Base-by-base conservation (phyloP, 2,113 vertebrate genomes). In the Stegostoma tigrinum region DNA sequence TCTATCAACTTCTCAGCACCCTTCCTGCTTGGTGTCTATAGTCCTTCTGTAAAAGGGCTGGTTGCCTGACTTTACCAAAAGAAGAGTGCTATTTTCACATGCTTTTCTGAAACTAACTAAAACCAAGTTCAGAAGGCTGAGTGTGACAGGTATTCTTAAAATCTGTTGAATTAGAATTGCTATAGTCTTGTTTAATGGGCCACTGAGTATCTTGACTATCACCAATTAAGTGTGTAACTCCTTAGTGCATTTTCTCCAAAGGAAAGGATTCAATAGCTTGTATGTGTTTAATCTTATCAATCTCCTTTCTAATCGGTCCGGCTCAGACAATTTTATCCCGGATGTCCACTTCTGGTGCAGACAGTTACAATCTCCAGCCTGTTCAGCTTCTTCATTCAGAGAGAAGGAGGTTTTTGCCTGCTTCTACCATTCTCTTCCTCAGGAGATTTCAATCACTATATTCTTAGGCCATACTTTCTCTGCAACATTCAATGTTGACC, bases 251-350 rank as follows among this genome's bases (percentile, higher is more conserved):
- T 93, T 91, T 93, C 61, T 64, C 89, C 19, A 0, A 66, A 93
- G 67, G 89, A 93, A 75, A 93, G 66, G 66, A 6, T 10, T 67
- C 89, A 66, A 61, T 61, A 67, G 89, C 89, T 93, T 66, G 55
- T n/a, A 7, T 66, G 55, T n/a, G 19, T 19, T 34, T 93, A 93
- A 67, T 93, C 89, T 67, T 93, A 93, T 93, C 61, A 61, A 93
- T 34, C 61, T 93, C 17, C 34, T 61, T 93, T 38, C 19, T 42
- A 93, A 93, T 93, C 89, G 89, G 61, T 19, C 34, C 61, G 38
- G 61, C 64, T 93, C 89, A 93, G 61, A 64, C 61, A 93, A 93
- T 93, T 66, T 93, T 61, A 66, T 93, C 89, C 89, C 89, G 67
- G 89, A 93, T 93, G 89, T 93, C 61, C 61, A 93, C 61, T 93